Evolutionary conservation across 2,888 invertebrate genomes (phyloP).

Genomic region (Lamellibrachia columna): DNA sequence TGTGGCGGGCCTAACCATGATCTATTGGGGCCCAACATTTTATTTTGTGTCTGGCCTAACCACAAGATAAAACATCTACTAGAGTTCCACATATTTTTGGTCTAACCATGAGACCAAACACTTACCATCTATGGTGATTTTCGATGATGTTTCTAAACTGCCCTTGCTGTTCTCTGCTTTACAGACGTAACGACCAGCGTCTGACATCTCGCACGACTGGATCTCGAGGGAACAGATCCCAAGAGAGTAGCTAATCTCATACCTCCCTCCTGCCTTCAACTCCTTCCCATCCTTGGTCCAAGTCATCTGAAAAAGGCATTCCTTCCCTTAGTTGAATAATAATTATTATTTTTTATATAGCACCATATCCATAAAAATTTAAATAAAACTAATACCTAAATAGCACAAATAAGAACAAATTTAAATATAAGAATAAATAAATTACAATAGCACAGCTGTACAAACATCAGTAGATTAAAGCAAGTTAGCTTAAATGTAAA

Average conservation of each 20-base stretch:
- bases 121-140: conserved; percentile 11
- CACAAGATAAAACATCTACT: too few species aligned
- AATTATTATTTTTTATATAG: neutral
- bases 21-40: too few species aligned
- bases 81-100: neutral
- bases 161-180: conserved; percentile 61
- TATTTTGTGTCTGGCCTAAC: too few species aligned
- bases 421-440: neutral
- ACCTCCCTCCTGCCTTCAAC: conserved; percentile 81
- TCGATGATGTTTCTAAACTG: neutral
- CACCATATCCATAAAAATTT: neutral
- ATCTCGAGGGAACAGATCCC: conserved; percentile 98
- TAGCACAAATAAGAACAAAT: neutral
- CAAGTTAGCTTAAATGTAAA: too few species aligned
- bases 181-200: conserved; percentile 96
- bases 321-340: neutral
- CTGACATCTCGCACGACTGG: conserved; percentile 89
- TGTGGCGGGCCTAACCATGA: too few species aligned
- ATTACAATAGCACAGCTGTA: neutral
- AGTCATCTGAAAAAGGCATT: conserved; percentile 65
- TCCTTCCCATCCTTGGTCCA: conserved; percentile 90
- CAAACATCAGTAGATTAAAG: too few species aligned
- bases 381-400: neutral
- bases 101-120: neutral
- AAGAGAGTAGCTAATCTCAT: conserved; percentile 88